These are phyloP conservation scores for Collichthys lucidus DNA, from an alignment of 2,113 vertebrate species.

Conservation along the genomic window DNA sequence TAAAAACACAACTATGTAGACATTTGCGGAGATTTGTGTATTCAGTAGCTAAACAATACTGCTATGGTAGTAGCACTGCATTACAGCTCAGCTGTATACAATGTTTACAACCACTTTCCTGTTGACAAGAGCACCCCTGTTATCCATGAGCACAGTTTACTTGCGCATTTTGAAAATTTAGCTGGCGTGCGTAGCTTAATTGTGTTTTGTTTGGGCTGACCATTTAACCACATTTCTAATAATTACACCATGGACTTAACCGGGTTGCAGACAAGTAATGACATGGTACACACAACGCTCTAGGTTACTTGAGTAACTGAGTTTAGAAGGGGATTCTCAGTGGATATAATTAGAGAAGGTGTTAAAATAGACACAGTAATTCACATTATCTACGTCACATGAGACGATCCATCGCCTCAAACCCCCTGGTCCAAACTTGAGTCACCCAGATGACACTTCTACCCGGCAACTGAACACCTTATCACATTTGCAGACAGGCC, in stretches of 20 bases:
- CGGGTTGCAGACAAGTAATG: constrained; percentile 15
- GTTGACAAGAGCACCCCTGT: not conserved
- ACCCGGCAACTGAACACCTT: constrained; percentile 52
- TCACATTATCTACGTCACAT: constrained; percentile 23
- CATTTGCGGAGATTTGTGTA: not conserved
- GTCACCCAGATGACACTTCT: constrained; percentile 33
- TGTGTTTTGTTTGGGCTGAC: not conserved
- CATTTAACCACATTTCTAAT: constrained; percentile 20
- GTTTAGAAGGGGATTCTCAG: constrained; percentile 16
- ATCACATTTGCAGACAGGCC: constrained; percentile 46
- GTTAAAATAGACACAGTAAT: constrained; percentile 19
- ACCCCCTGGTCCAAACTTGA: not conserved
- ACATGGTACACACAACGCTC: constrained; percentile 20
- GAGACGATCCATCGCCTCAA: constrained; percentile 1
- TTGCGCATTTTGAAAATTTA: not conserved
- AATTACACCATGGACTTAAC: constrained; percentile 1
- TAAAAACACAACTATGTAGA: not conserved
- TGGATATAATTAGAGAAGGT: constrained; percentile 14
- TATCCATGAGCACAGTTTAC: not conserved
- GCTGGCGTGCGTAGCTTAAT: constrained; percentile 1
- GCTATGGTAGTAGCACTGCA: not conserved
- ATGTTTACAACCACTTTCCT: not conserved
- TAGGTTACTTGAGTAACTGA: constrained; percentile 9
- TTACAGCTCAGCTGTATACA: not conserved
- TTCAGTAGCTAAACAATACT: not conserved